Evolutionary conservation across 2,113 vertebrate genomes (phyloP).

Genomic region (Gobio gobio): DNA sequence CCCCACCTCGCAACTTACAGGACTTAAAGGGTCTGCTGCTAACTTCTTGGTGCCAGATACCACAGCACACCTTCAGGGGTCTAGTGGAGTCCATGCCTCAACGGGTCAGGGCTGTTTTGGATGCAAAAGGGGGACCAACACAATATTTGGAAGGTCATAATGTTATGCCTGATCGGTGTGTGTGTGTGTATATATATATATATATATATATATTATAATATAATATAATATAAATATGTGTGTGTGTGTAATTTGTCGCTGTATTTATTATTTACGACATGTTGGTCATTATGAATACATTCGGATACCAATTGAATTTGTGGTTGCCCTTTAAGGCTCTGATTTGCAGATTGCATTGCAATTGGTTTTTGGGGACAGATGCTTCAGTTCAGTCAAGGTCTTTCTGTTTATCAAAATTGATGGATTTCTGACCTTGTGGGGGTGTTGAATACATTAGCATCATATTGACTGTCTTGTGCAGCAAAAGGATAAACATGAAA

Average conservation of each 20-base stretch:
- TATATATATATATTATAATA: too few relatives aligned
- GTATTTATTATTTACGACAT: neutral
- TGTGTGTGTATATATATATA: too few relatives aligned
- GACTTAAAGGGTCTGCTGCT: too few relatives aligned
- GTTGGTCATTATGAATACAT: neutral
- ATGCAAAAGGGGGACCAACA: too few relatives aligned
- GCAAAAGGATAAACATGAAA: slow-evolving; percentile 34
- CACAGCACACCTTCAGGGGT: too few relatives aligned
- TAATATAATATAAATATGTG: too few relatives aligned
- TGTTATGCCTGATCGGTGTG: too few relatives aligned
- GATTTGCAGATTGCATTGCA: slow-evolving; percentile 7
- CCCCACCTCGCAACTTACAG: too few relatives aligned
- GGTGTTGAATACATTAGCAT: slow-evolving; percentile 27
- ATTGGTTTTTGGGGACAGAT: neutral
- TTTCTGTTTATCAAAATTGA: slow-evolving; percentile 25
- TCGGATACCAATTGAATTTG: neutral
- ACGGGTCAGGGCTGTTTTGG: too few relatives aligned
- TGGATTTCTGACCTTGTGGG: slow-evolving; percentile 48
- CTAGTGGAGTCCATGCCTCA: too few relatives aligned
- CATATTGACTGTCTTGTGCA: slow-evolving; percentile 31
- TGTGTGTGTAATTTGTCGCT: neutral
- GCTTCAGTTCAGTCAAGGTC: slow-evolving; percentile 36
- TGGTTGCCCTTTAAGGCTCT: neutral
- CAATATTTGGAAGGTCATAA: too few relatives aligned
- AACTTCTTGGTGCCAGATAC: too few relatives aligned